Base-by-base conservation (phyloP, 2,888 invertebrate species). In the Philopedon plagiatum region DNA sequence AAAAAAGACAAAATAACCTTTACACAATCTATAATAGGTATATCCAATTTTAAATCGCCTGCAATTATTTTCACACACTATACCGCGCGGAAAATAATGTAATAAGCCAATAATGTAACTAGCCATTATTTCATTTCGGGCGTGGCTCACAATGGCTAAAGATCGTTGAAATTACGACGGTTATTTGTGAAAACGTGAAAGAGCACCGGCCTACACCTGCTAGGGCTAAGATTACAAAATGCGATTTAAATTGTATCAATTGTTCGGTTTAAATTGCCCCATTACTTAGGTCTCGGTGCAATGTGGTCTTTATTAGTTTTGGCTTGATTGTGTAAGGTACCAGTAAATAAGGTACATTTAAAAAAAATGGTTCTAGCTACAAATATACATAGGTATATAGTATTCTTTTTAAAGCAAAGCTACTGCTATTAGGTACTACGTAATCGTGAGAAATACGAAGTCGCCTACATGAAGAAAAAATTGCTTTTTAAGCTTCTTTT, bases 111-210 rank as follows among this genome's bases (percentile, higher is more conserved):
- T 32, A 58, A 58, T 65, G 39, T 18, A 67, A 67, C 29, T 29
- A 29, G 39, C 49, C 13, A 61, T 60, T 49, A 37, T 67, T 60
- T 49, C 54, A 39, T 54, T 62, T 54, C 51, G 62, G 68, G 68
- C 68, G 68, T 68, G 68, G 68, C 54, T 26, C 18, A 60, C 19
- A 67, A 67, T 58, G 49, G 54, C 51, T 29, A 58, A 67, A 67
- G 67, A 60, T 58, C 58, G 60, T 39, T 58, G 26, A 51, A 67
- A 67, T 67, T 68, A 51, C 51, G 13, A 21, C 18, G 54, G 68
- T 39, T 62, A 68, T 68, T 68, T 68, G 68, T 68, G 68, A 39
- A 68, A 62, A 68, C 68, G 68, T 68, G 68, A 67, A 60, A 67
- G 67, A 67, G 60, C 67, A 67, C 34, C 19, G 56, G 15, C 51